Evolutionary conservation across 2,113 vertebrate genomes (phyloP).

Genomic region (Thoracochromis brauschi): DNA sequence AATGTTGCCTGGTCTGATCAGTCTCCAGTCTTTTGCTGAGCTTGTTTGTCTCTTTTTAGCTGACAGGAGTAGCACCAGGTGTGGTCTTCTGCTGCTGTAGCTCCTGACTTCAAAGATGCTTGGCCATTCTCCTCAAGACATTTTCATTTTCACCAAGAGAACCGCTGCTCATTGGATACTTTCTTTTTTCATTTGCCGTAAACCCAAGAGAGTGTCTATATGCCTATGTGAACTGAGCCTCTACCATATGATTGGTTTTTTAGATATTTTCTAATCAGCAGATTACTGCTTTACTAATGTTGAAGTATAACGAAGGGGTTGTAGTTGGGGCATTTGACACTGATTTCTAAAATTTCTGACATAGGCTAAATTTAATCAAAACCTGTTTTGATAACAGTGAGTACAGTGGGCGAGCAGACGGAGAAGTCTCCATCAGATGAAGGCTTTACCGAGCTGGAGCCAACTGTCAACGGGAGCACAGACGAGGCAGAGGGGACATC

Average conservation of each 20-base stretch:
- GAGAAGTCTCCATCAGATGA: slow-evolving; percentile 72
- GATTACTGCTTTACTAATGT: not conserved
- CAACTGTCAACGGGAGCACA: slow-evolving; percentile 32
- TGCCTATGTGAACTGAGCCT: not conserved
- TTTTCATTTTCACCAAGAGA: not conserved
- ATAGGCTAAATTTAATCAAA: not conserved
- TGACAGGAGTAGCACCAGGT: not conserved
- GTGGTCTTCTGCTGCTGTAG: not conserved
- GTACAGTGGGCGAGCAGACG: slow-evolving; percentile 23
- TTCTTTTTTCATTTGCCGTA: not conserved
- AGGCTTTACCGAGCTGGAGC: slow-evolving; percentile 74
- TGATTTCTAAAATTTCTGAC: not conserved
- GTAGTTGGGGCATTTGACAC: not conserved
- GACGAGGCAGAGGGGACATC: slow-evolving; percentile 19
- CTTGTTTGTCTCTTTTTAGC: not conserved
- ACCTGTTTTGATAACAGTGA: not conserved
- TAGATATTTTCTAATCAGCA: not conserved
- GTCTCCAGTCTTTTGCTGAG: not conserved
- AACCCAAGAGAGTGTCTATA: not conserved
- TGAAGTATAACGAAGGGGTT: not conserved
- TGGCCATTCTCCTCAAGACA: not conserved
- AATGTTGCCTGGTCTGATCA: not conserved
- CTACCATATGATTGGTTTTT: not conserved
- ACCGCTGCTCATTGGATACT: not conserved
- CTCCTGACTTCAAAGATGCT: not conserved